phyloP scores from a whole-genome alignment of 23 tunicate genomes.

The Halocynthia aurantium region DNA sequence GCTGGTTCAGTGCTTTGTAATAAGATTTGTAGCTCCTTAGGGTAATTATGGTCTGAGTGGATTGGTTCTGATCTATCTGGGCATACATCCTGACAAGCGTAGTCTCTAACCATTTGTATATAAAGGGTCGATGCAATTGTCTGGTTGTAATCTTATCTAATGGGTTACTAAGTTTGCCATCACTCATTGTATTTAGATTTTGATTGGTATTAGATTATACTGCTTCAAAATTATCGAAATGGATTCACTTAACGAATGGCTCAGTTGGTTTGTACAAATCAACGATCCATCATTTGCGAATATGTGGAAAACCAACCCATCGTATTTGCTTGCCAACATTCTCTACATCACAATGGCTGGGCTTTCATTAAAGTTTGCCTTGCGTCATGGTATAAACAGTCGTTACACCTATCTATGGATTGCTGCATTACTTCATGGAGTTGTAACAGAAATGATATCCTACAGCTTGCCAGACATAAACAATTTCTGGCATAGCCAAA shows the following conservation, averaged over 20 bases:
- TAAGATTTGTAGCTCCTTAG: no score
- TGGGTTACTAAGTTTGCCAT: no score
- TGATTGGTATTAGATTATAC: no score
- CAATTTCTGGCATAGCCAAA: constrained; percentile 91
- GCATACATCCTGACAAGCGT: no score
- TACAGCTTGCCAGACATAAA: constrained; percentile 78
- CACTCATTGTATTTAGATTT: no score
- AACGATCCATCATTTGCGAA: constrained; percentile 61
- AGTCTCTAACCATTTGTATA: no score
- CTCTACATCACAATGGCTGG: constrained; percentile 54
- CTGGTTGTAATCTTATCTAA: no score
- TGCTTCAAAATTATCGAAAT: neutral
- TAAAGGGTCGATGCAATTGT: no score
- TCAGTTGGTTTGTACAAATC: constrained; percentile 71
- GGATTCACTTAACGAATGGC: constrained; percentile 38
- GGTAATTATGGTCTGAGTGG: no score
- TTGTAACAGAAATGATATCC: constrained; percentile 62
- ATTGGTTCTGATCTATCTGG: no score
- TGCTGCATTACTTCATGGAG: constrained; percentile 81
- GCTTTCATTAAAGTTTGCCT: constrained; percentile 60
- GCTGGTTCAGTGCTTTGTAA: no score
- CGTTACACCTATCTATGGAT: constrained; percentile 85
- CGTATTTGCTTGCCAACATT: constrained; percentile 57
- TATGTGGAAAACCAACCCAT: constrained; percentile 71
- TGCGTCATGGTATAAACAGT: constrained; percentile 66